These are phyloP conservation scores for Schmidtea mediterranea DNA, from an alignment of 1,140 invertebrate genomes.

Conservation along the genomic window DNA sequence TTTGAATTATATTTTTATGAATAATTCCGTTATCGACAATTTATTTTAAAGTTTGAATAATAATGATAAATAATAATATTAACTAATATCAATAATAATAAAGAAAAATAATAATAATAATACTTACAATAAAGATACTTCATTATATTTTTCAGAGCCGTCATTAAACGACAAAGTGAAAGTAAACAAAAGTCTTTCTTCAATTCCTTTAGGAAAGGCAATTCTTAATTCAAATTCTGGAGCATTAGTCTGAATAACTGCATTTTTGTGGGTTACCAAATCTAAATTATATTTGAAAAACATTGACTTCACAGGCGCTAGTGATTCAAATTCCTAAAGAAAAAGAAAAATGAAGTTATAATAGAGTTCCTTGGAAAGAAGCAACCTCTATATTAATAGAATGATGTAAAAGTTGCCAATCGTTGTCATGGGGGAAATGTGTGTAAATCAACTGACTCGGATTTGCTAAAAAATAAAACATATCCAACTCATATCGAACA, in stretches of 20 bases:
- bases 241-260: slow-evolving; percentile 17
- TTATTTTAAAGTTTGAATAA: too few relatives aligned
- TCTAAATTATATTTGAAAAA: slow-evolving; percentile 27
- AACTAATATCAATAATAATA: too few relatives aligned
- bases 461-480: slow-evolving; percentile 25
- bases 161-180: slow-evolving; percentile 21
- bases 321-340: slow-evolving; percentile 23
- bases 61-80: too few relatives aligned
- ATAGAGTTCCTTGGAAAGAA: too few relatives aligned
- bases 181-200: slow-evolving; percentile 13
- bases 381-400: slow-evolving; percentile 11
- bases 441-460: slow-evolving; percentile 26
- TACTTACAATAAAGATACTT: too few relatives aligned
- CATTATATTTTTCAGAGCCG: slow-evolving; percentile 13
- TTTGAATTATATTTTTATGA: too few relatives aligned
- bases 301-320: slow-evolving; percentile 25
- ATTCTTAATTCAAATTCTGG: not conserved
- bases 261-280: slow-evolving; percentile 21
- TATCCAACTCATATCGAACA: slow-evolving; percentile 22
- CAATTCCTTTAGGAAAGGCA: not conserved
- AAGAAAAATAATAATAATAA: too few relatives aligned
- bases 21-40: too few relatives aligned
- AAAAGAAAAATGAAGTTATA: too few relatives aligned
- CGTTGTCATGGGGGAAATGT: slow-evolving; percentile 22
- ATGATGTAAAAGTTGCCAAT: slow-evolving; percentile 24